A percentile compares a stretch with the other conserved stretches of the same genome.
Conservation (phyloP, 2,797 vertebrate species). For the Eulemur mongoz region DNA sequence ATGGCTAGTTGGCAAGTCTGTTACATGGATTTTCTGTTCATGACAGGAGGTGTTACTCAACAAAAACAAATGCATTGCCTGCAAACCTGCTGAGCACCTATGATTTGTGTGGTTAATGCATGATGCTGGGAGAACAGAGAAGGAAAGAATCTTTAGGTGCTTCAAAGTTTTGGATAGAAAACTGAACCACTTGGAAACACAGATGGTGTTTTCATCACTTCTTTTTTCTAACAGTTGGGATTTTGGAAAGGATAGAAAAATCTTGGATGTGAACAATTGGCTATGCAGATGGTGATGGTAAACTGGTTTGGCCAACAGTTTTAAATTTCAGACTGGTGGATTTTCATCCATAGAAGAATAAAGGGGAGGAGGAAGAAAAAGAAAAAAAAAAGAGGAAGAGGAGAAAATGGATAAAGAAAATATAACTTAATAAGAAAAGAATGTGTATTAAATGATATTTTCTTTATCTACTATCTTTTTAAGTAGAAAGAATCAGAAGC, state of each 20-base stretch:
- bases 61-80: background rate
- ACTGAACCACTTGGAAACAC: conserved; percentile 28
- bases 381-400: background rate
- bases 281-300: conserved; percentile 44
- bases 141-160: background rate
- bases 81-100: background rate
- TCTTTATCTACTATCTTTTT: background rate
- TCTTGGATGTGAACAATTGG: conserved; percentile 53
- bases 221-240: conserved; percentile 42
- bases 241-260: conserved; percentile 33
- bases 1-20: background rate
- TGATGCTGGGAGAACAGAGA: background rate
- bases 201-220: conserved; percentile 66
- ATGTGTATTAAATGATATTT: background rate
- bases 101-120: background rate
- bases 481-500: conserved; percentile 3
- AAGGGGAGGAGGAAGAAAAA: background rate
- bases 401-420: background rate
- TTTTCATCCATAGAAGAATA: background rate
- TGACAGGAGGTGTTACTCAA: background rate
- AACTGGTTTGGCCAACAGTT: conserved; percentile 59
- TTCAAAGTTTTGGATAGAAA: conserved; percentile 1
- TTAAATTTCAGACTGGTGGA: conserved; percentile 34
- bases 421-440: background rate
- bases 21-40: background rate